Base-by-base conservation (phyloP, 1,140 invertebrate genomes). In the Drosophila lini region DNA sequence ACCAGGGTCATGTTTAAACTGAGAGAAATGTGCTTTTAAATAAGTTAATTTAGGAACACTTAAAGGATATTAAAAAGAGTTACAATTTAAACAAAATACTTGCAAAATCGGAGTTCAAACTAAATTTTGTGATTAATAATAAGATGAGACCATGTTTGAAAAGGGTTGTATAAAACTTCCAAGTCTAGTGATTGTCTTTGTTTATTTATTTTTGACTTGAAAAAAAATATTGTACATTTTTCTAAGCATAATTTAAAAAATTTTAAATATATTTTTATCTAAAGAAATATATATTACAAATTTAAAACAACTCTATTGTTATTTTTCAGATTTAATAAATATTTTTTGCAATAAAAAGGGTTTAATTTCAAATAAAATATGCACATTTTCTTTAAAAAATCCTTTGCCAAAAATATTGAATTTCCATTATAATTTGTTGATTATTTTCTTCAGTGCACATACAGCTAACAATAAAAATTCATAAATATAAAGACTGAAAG, bases 1-100 rank as follows among this genome's bases (percentile, higher is more conserved):
- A n/a, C 44, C 80, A 83, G 64, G 80, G 81, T 56, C 73, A 80
- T 22, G 19, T 36, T 8, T 16, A 58, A 42, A 58, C 69, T 67
- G 65, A 67, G 38, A 61, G 31, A 64, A 65, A 62, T 31, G 0
- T 6, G n/a, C 19, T 22, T 15, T 19, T 19, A 60, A 16, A n/a
- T n/a, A 25, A 22, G 44, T 15, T 47, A 15, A 25, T 47, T 13
- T 9, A 1, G 7, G 9, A 3, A 32, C 9, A 13, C 7, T 25
- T 16, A 41, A 9, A 3, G 2, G 6, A 44, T 19, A 2, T 34
- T 9, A 8, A 19, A 0, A 16, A 19, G 4, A 7, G 5, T 1
- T 15, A 52, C 1, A 11, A 15, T 3, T 36, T 1, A 13, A 19
- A 19, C 13, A 0, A 52, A 34, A 13, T 19, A 19, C 10, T 13